Conservation (phyloP, 2,113 vertebrate species). For the Tyto alba region DNA sequence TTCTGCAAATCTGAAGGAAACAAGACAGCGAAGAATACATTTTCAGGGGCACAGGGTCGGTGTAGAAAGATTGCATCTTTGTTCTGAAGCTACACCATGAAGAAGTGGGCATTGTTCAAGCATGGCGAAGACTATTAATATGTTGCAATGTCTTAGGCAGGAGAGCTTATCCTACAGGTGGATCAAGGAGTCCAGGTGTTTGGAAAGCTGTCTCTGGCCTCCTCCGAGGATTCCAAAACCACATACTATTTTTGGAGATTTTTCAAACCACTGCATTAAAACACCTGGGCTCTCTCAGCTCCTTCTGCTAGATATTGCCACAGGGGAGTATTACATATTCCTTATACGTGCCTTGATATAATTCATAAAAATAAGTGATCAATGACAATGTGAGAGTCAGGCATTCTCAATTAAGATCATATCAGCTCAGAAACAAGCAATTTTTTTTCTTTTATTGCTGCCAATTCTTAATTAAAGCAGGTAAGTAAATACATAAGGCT, state of each 20-base stretch:
- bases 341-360: not conserved
- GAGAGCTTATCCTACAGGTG: slow-evolving; percentile 11
- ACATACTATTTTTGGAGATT: not conserved
- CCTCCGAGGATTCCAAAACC: slow-evolving; percentile 21
- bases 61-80: not conserved
- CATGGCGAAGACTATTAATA: not conserved
- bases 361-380: slow-evolving; percentile 33
- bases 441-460: not conserved
- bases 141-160: not conserved
- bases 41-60: not conserved
- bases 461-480: slow-evolving; percentile 53
- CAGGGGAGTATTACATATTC: not conserved
- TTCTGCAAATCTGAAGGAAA: not conserved
- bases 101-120: not conserved
- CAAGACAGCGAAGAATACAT: not conserved
- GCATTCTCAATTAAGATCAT: slow-evolving; percentile 36
- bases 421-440: slow-evolving; percentile 1
- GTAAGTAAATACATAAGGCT: not conserved
- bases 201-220: slow-evolving; percentile 20
- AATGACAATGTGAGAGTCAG: not conserved
- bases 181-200: slow-evolving; percentile 47
- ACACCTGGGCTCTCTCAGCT: slow-evolving; percentile 28
- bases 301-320: not conserved
- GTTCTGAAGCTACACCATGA: not conserved
- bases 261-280: slow-evolving; percentile 23